These are phyloP conservation scores for Abrostola triplasia DNA, from an alignment of 2,888 invertebrate species.

Conservation along the genomic window DNA sequence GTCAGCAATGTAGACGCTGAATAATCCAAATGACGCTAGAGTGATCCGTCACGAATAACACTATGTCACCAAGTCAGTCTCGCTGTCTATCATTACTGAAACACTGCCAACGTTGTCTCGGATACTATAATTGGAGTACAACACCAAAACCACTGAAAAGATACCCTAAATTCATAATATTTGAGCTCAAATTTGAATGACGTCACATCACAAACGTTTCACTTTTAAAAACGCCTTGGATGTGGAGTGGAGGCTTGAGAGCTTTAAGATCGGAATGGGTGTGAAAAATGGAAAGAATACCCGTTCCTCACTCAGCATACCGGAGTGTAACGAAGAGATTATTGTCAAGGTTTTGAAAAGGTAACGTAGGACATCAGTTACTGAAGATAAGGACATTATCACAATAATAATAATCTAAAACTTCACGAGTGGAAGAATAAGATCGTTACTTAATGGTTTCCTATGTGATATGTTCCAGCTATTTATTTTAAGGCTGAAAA, in stretches of 20 bases:
- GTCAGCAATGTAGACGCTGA: constrained; percentile 9
- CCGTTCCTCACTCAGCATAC: constrained; percentile 35
- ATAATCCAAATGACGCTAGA: constrained; percentile 29
- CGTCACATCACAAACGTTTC: constrained; percentile 63
- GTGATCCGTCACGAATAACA: constrained; percentile 42
- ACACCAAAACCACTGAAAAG: constrained; percentile 11
- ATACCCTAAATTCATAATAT: constrained; percentile 42
- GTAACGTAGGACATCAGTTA: too few species aligned
- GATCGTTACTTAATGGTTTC: too few species aligned
- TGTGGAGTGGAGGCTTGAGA: constrained; percentile 65
- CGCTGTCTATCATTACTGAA: constrained; percentile 69
- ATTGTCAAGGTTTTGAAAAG: constrained; percentile 24
- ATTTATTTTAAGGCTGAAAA: too few species aligned
- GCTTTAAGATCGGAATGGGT: constrained; percentile 72
- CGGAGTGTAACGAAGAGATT: constrained; percentile 52
- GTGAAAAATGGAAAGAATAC: constrained; percentile 67
- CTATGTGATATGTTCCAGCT: too few species aligned
- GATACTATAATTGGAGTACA: constrained; percentile 59
- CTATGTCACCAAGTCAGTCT: constrained; percentile 52
- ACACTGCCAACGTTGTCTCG: constrained; percentile 57
- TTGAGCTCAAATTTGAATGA: constrained; percentile 55
- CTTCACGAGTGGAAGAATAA: too few species aligned
- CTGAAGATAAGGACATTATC: too few species aligned
- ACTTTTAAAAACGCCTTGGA: constrained; percentile 73
- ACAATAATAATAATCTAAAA: too few species aligned